Evolutionary conservation across 1,140 invertebrate species (phyloP), one percentile per base, ranked within the genome.

Genomic region (Euglossa dilemma): DNA sequence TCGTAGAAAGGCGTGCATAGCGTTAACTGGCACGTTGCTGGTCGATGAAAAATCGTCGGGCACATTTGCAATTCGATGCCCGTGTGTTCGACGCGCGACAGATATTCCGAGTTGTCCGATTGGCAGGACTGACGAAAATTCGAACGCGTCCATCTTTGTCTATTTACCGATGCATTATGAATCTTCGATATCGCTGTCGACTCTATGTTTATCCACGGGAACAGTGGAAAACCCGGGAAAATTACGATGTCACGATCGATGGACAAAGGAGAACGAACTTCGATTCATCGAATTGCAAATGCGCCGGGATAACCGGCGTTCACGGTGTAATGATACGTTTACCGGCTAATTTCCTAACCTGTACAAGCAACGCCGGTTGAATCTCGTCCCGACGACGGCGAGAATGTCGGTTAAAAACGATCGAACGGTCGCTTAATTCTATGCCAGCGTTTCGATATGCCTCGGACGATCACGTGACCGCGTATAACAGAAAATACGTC

Each of bases 361-460:
- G 28, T 52, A 45, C 28, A 54, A 25, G 28, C 25, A 23, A 50
- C 64, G 52, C 20, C 9, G 9, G 11, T 28, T 0, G 14, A 67
- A 57, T 70, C 16, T 5, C 23, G 23, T 18, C 18, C n/a, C 25
- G 8, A 20, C 36, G 14, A 14, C 2, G 36, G 16, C 18, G 0
- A 28, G 6, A 56, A 45, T n/a, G 43, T 12, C 36, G 9, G 20
- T 69, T 14, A 9, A 14, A 36, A 36, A 5, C 61, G 12, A 50
- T 61, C 43, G 43, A 25, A 28, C 18, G 2, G 25, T 54, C 25
- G 7, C 11, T 6, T 4, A 7, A 67, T 9, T 20, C 11, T 8
- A 0, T 45, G 54, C 18, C 11, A 16, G 28, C n/a, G n/a, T 47
- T 61, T 77, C 74, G 80, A 77, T 83, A 77, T 83, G 74, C 80